Base-by-base conservation (phyloP, 1,140 invertebrate genomes). In the Hycleus cichorii region DNA sequence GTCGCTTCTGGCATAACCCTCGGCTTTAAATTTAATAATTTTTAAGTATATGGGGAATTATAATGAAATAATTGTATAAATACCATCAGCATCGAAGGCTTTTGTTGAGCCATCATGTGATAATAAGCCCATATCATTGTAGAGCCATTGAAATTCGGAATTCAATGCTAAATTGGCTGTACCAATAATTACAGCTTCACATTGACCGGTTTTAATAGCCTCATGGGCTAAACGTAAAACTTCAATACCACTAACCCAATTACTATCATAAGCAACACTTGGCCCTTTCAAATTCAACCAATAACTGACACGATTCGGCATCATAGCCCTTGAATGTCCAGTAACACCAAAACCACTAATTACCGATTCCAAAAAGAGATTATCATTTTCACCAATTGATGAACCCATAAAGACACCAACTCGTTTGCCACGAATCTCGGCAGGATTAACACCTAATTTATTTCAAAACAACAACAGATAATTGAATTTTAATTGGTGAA, bases 1-100 rank as follows among this genome's bases (percentile, higher is more conserved):
- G 75, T 91, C 88, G 8, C 85, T 83, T 10, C 88, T 78, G 0
- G 81, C 83, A 66, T 90, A 91, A 1, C 89, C 89, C 59, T 83
- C 82, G 0, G 87, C 89, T 81, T 83, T 26, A 72, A 75, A 10
- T 10, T 85, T 84, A 68, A 85, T n/a, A 42, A 43, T 44, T 45
- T 4, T 39, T 42, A 24, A 52, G 39, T 50, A 18, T 18, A 18
- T 10, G 25, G 2, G 39, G 4, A 45, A 39, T 39, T 44, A 49
- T n/a, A 44, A 25, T 45, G 12, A 24, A 46, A 26, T 46, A 32
- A n/a, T 38, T 38, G 6, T 9, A 52, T 42, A 39, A 24, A 66
- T 73, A 82, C 83, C 86, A 64, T 81, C 77, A 40, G 76, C 77
- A 75, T 88, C 86, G 72, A 88, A 89, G 25, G 84, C 79, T 70